phyloP scores from a whole-genome alignment of 2,888 invertebrate species.

The Macaria liturata region DNA sequence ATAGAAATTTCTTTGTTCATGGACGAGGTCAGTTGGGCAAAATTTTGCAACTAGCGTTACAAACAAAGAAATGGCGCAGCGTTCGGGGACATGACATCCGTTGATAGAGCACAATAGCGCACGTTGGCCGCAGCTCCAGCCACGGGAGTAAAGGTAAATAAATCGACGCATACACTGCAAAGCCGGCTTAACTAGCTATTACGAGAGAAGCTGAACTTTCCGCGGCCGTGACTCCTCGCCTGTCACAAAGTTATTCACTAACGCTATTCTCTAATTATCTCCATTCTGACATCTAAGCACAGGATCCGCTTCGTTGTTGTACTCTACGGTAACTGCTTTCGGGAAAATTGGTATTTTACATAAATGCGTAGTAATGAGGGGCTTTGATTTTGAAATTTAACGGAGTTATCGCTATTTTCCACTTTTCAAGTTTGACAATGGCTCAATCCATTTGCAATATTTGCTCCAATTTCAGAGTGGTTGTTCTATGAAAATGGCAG shows the following conservation, averaged over 20 bases:
- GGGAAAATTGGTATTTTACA: constrained; percentile 13
- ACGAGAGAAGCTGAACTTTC: constrained; percentile 41
- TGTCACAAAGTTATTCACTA: constrained; percentile 42
- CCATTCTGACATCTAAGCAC: constrained; percentile 38
- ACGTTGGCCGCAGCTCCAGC: constrained; percentile 14
- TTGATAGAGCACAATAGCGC: constrained; percentile 29
- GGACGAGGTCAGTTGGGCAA: constrained; percentile 24
- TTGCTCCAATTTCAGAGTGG: constrained; percentile 12
- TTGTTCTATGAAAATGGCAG: constrained; percentile 24
- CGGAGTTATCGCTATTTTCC: neutral
- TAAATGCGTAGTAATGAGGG: constrained; percentile 9
- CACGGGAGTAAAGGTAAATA: constrained; percentile 44
- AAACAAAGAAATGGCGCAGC: constrained; percentile 22
- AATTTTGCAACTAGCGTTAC: constrained; percentile 24
- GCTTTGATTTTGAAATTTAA: neutral
- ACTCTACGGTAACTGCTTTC: constrained; percentile 9
- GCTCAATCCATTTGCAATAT: constrained; percentile 1
- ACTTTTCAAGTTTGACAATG: constrained; percentile 1
- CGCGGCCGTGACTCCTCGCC: constrained; percentile 33
- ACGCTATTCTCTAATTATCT: constrained; percentile 41
- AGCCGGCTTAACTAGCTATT: constrained; percentile 45
- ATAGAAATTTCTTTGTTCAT: constrained; percentile 4
- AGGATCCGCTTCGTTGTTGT: constrained; percentile 12
- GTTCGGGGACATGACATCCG: constrained; percentile 28
- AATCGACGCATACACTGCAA: constrained; percentile 44